Evolutionary conservation across 2,797 vertebrate species (phyloP).

Genomic region (Falco naumanni): DNA sequence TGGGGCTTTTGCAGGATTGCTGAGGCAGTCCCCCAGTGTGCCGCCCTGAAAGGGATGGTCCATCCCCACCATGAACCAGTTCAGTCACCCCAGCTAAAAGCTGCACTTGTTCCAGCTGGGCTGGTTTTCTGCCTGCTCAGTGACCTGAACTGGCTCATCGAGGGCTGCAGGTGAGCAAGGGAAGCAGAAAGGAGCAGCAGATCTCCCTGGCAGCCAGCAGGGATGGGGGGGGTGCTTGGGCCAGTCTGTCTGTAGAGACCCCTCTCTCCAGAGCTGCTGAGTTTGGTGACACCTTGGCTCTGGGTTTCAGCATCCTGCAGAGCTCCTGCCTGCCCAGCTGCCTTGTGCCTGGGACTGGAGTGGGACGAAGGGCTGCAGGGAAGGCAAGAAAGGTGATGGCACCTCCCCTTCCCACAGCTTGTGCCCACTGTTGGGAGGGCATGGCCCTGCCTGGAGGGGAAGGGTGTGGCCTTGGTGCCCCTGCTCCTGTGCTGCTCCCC

Average conservation of each 20-base stretch:
- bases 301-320: background rate
- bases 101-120: background rate
- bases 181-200: background rate
- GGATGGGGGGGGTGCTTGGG: background rate
- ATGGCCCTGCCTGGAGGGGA: background rate
- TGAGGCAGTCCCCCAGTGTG: rapidly evolving
- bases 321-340: background rate
- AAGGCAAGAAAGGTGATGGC: background rate
- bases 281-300: background rate
- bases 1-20: background rate
- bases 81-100: background rate
- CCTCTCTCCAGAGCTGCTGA: background rate
- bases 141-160: background rate
- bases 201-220: background rate
- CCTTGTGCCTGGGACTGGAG: background rate
- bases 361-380: background rate
- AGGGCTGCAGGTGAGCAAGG: background rate
- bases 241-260: rapidly evolving
- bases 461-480: background rate
- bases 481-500: background rate
- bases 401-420: background rate
- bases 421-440: background rate
- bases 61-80: background rate
- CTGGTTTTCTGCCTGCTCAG: background rate
- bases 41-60: background rate